Evolutionary conservation across 2,113 vertebrate genomes (phyloP).

Genomic region (Oryzias javanicus): DNA sequence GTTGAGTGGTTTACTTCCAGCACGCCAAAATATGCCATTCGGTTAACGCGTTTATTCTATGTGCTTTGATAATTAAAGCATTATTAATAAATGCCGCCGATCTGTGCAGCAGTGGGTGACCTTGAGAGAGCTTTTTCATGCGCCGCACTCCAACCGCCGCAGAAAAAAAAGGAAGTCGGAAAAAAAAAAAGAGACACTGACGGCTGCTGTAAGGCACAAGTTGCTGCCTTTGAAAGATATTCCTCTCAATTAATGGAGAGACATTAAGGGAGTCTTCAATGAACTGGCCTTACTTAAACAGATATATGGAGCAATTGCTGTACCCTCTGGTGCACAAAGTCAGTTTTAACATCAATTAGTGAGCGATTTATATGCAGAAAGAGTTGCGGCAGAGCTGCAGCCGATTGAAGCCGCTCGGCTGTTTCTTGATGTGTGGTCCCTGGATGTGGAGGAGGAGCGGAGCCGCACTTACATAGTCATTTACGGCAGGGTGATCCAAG

Average conservation of each 20-base stretch:
- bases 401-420: slow-evolving; percentile 53
- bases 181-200: slow-evolving; percentile 48
- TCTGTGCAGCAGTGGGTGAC: slow-evolving; percentile 68
- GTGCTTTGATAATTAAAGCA: slow-evolving; percentile 72
- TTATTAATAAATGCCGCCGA: slow-evolving; percentile 69
- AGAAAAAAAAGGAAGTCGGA: slow-evolving; percentile 28
- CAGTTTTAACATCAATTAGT: slow-evolving; percentile 79
- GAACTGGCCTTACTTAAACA: slow-evolving; percentile 79
- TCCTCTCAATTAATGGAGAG: slow-evolving; percentile 76
- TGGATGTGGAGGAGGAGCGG: slow-evolving; percentile 4
- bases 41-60: slow-evolving; percentile 45
- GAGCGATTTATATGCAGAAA: slow-evolving; percentile 75
- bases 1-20: slow-evolving; percentile 41
- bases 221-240: slow-evolving; percentile 77
- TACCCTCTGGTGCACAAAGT: slow-evolving; percentile 76
- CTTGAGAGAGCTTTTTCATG: slow-evolving; percentile 61
- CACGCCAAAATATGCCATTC: slow-evolving; percentile 46
- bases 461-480: slow-evolving; percentile 76
- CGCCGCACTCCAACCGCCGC: slow-evolving; percentile 36
- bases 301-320: slow-evolving; percentile 80
- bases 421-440: slow-evolving; percentile 36
- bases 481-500: slow-evolving; percentile 65
- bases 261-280: slow-evolving; percentile 79
- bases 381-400: slow-evolving; percentile 46
- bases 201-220: slow-evolving; percentile 64